phyloP scores from a whole-genome alignment of 1,140 invertebrate genomes.

The Pogonomyrmex barbatus region DNA sequence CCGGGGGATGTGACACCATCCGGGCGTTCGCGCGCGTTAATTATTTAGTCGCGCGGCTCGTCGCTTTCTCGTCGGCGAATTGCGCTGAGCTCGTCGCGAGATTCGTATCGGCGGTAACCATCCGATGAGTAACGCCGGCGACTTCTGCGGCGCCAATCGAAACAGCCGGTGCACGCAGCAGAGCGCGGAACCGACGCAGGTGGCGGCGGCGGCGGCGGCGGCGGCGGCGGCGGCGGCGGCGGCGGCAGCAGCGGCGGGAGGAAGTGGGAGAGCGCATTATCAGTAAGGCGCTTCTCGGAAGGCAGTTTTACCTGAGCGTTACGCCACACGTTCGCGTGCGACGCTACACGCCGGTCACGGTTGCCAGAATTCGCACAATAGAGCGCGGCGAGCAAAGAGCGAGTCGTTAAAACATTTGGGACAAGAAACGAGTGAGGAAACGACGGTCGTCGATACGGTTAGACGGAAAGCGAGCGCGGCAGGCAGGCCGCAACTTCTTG shows the following conservation, averaged over 20 bases:
- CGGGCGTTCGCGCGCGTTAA: neutral
- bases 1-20: neutral
- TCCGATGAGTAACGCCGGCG: neutral
- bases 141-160: neutral
- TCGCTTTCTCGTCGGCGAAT: neutral
- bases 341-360: slow-evolving; percentile 48
- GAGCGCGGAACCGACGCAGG: slow-evolving; percentile 11
- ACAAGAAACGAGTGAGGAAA: slow-evolving; percentile 12
- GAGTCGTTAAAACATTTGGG: slow-evolving; percentile 47
- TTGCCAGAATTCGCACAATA: slow-evolving; percentile 61
- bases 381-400: slow-evolving; percentile 6
- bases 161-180: slow-evolving; percentile 36
- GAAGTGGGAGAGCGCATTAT: slow-evolving; percentile 43
- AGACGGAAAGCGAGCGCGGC: neutral
- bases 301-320: slow-evolving; percentile 44
- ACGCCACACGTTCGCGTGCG: slow-evolving; percentile 43
- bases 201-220: slow-evolving; percentile 3
- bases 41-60: slow-evolving; percentile 18
- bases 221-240: neutral
- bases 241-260: slow-evolving; percentile 6
- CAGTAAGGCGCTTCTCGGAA: slow-evolving; percentile 48
- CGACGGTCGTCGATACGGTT: slow-evolving; percentile 12
- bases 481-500: neutral
- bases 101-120: neutral
- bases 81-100: slow-evolving; percentile 22